Evolutionary conservation across 2,797 vertebrate species (phyloP), one percentile per base, ranked within the genome.

Genomic region (Spondyliosoma cantharus): DNA sequence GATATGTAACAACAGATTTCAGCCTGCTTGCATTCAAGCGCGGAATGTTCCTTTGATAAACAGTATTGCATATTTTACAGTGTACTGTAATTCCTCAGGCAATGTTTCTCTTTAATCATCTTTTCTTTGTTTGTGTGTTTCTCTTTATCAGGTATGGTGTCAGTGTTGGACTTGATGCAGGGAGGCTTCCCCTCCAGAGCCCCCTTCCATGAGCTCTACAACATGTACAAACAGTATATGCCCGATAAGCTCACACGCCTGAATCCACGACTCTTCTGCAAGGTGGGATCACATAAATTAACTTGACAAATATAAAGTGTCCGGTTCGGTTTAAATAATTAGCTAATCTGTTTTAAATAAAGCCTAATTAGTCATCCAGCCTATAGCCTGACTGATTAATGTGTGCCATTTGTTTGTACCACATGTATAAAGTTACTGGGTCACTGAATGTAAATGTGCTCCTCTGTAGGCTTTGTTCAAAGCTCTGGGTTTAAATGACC

Each of bases 121-220:
- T 37, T 25, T 17, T 49, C 6, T 56, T 32, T 67, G 3, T 32
- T 4, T 75, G 2, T 80, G 16, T 72, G 32, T 70, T 81, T 69
- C 1, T 57, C 20, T 45, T 58, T 15, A 17, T 37, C 85, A 99
- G 98, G 98, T 32, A 99, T 99, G 98, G 98, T 99, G 83, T 98
- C 98, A 0, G 98, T 99, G 82, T 89, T 99, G 93, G 98, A 99
- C 91, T 93, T 99, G 87, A 99, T 99, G 98, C 98, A 99, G 90
- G 98, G 98, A 0, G 98, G 98, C 14, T 99, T 99, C 84, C 98
- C 98, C 3, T 99, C 98, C 24, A 93, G 98, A 86, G 98, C 98
- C 59, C 96, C 98, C 1, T 99, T 99, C 94, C 98, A 99, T 45
- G 98, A 99, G 78, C 96, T 99, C 7, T 99, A 99, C 93, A 98